Evolutionary conservation across 2,888 invertebrate species (phyloP).

Genomic region (Diarsia mendica): DNA sequence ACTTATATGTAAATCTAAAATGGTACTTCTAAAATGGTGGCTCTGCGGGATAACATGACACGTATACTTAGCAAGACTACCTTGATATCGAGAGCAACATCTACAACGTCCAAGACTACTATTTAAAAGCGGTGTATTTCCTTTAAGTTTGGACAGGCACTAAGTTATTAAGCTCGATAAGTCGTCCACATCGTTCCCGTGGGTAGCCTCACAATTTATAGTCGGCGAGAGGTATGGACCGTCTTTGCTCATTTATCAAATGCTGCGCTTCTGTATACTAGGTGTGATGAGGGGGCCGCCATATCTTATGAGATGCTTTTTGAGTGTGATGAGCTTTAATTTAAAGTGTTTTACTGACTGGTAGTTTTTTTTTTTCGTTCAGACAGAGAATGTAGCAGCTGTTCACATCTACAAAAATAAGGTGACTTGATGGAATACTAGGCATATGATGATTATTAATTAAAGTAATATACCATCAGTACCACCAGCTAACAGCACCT

Average conservation of each 20-base stretch:
- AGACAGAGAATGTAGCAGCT: too few relatives aligned
- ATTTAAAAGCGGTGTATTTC: conserved; percentile 35
- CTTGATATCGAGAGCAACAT: background rate
- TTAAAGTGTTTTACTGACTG: too few relatives aligned
- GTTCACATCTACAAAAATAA: too few relatives aligned
- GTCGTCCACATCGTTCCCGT: conserved; percentile 51
- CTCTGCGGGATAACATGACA: too few relatives aligned
- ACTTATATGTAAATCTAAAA: background rate
- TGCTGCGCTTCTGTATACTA: conserved; percentile 59
- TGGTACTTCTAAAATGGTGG: too few relatives aligned
- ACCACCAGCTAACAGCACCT: too few relatives aligned
- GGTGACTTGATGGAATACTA: too few relatives aligned
- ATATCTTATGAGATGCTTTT: conserved; percentile 9
- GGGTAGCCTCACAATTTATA: conserved; percentile 59
- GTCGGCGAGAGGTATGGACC: conserved; percentile 56
- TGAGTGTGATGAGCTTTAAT: background rate
- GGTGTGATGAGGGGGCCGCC: conserved; percentile 31
- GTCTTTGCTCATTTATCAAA: conserved; percentile 67
- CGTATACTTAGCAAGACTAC: background rate
- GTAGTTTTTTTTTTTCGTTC: too few relatives aligned
- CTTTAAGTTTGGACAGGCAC: conserved; percentile 17
- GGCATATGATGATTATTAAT: too few relatives aligned
- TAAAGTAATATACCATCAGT: too few relatives aligned
- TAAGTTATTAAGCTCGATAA: conserved; percentile 59
- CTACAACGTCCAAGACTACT: conserved; percentile 6